Percentiles rank a stretch among this genome's conserved stretches.
Conservation (phyloP, 2,888 invertebrate genomes). For the Luperina nickerlii region DNA sequence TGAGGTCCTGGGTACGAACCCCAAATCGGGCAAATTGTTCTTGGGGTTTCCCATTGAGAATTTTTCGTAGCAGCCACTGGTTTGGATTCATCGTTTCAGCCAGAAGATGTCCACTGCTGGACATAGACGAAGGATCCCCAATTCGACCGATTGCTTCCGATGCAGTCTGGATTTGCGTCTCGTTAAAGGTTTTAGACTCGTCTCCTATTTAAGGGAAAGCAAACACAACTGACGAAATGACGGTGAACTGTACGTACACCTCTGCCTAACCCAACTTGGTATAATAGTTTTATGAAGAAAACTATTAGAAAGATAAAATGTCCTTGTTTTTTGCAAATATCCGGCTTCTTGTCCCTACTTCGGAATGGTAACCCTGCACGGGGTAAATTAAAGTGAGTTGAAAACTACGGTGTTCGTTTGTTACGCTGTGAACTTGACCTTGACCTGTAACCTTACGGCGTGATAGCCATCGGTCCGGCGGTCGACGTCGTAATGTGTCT, state of each 20-base stretch:
- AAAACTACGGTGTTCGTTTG: conserved; percentile 30
- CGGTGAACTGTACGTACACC: background rate
- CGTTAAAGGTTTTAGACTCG: background rate
- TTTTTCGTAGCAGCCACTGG: background rate
- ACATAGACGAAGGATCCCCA: background rate
- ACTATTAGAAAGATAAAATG: background rate
- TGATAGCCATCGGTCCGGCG: conserved; percentile 57
- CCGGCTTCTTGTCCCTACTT: background rate
- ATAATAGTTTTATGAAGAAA: background rate
- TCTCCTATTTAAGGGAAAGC: background rate
- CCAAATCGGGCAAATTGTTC: background rate
- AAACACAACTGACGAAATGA: background rate
- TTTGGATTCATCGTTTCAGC: background rate
- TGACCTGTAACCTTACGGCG: conserved; percentile 41
- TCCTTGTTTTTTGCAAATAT: background rate
- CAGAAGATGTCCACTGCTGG: background rate
- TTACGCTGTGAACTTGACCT: conserved; percentile 57
- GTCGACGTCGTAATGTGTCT: conserved; percentile 39
- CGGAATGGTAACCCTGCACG: conserved; percentile 12
- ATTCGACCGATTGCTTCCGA: background rate
- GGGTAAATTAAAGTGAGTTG: conserved; percentile 43
- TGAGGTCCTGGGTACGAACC: background rate
- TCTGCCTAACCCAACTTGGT: background rate
- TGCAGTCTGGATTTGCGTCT: background rate
- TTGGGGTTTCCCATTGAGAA: background rate